Conservation (phyloP, 2,113 vertebrate genomes). For the Oreochromis aureus region DNA sequence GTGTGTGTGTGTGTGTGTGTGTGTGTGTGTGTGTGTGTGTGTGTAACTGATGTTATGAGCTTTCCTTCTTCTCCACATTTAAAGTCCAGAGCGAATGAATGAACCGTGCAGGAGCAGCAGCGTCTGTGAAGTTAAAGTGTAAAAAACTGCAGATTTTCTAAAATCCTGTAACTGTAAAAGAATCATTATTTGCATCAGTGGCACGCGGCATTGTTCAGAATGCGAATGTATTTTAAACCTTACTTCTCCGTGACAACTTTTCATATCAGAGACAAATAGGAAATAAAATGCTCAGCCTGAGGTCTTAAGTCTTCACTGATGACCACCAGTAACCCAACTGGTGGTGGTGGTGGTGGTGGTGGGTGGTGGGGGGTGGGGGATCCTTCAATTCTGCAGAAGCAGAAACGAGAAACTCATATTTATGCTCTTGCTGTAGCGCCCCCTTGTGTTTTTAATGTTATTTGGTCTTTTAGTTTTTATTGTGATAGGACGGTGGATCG, state of each 20-base stretch:
- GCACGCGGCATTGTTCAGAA: rapidly evolving
- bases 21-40: not conserved
- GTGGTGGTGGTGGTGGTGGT: rapidly evolving
- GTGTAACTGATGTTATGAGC: not conserved
- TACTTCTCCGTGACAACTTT: not conserved
- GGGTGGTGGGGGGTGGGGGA: rapidly evolving
- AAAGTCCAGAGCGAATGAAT: not conserved
- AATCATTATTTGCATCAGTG: not conserved
- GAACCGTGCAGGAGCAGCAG: not conserved
- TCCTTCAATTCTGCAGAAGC: rapidly evolving
- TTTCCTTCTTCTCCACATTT: not conserved
- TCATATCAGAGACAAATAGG: not conserved
- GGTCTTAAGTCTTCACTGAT: not conserved
- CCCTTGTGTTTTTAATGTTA: not conserved
- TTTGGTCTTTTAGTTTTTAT: not conserved
- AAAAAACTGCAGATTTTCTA: not conserved
- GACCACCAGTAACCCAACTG: not conserved
- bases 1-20: not conserved
- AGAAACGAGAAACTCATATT: not conserved
- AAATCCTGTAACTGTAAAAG: not conserved
- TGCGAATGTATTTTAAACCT: not conserved
- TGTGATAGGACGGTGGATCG: rapidly evolving
- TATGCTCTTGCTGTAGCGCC: not conserved
- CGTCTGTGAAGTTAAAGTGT: not conserved
- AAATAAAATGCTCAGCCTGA: not conserved